Evolutionary conservation across 2,113 vertebrate genomes (phyloP).

Genomic region (Myotis brandtii): DNA sequence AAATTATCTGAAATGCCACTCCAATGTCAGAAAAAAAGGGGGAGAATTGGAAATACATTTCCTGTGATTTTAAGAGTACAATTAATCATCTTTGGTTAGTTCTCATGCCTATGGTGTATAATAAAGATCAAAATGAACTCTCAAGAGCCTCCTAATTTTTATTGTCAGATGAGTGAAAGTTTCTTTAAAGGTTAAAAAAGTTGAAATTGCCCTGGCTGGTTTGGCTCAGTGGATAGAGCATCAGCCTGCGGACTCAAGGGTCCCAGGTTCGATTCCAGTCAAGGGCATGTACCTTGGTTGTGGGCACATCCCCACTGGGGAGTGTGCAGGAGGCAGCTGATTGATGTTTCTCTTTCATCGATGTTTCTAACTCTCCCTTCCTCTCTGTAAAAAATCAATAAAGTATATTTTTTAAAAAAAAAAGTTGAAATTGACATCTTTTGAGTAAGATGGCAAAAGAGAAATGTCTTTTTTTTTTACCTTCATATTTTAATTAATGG

Average conservation of each 20-base stretch:
- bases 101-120: not conserved
- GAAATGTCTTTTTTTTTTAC: not conserved
- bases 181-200: not conserved
- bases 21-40: not conserved
- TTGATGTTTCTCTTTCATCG: no score
- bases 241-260: no score
- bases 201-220: not conserved
- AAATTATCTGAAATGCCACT: not conserved
- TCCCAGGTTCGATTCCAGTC: no score
- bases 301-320: no score
- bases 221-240: no score
- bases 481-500: not conserved
- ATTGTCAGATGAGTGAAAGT: not conserved
- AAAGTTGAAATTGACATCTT: not conserved
- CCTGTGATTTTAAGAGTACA: conserved; percentile 29
- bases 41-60: not conserved
- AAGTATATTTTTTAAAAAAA: not conserved
- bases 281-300: no score
- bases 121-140: conserved; percentile 66
- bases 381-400: no score
- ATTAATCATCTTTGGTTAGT: conserved; percentile 8
- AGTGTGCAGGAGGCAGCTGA: no score
- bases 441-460: not conserved
- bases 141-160: conserved; percentile 43
- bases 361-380: no score